A percentile compares a stretch with the other conserved stretches of the same genome.
These are phyloP conservation scores for Thalassoma bifasciatum DNA, from an alignment of 2,113 vertebrate species.

Conservation along the genomic window DNA sequence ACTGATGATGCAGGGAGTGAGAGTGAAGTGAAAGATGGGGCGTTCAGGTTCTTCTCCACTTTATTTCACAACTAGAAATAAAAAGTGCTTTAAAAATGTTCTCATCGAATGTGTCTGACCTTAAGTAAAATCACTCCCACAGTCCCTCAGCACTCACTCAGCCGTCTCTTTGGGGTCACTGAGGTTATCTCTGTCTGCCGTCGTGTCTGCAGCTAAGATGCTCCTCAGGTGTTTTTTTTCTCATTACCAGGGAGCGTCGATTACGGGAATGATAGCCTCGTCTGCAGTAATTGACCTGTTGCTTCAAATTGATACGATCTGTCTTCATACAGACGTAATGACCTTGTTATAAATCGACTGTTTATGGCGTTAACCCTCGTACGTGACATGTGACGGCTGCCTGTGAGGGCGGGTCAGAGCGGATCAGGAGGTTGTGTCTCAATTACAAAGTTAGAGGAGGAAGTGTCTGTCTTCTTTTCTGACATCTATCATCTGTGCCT, in stretches of 20 bases:
- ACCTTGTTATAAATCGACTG: conserved; percentile 72
- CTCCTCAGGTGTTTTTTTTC: conserved; percentile 53
- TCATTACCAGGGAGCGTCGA: conserved; percentile 69
- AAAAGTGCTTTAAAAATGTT: neutral
- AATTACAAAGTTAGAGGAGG: conserved; percentile 21
- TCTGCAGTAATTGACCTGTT: conserved; percentile 73
- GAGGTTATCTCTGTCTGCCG: conserved; percentile 56
- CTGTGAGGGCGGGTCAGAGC: conserved; percentile 7
- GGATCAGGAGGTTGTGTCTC: conserved; percentile 15
- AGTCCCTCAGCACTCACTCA: conserved; percentile 13
- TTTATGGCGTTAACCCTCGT: conserved; percentile 65
- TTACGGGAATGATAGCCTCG: conserved; percentile 65
- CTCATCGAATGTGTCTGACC: neutral
- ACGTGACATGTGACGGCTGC: conserved; percentile 43
- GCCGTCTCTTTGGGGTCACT: conserved; percentile 27
- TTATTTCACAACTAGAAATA: too few species aligned
- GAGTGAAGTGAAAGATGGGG: too few species aligned
- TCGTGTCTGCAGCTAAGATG: conserved; percentile 42
- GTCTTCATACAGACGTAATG: conserved; percentile 75
- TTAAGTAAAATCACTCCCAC: neutral
- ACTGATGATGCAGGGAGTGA: too few species aligned
- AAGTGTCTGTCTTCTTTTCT: conserved; percentile 14
- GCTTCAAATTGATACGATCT: conserved; percentile 71
- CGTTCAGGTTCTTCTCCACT: too few species aligned
- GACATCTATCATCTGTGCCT: too few species aligned